Evolutionary conservation across 2,113 vertebrate genomes (phyloP).

Genomic region (Hippocampus guttulatus): DNA sequence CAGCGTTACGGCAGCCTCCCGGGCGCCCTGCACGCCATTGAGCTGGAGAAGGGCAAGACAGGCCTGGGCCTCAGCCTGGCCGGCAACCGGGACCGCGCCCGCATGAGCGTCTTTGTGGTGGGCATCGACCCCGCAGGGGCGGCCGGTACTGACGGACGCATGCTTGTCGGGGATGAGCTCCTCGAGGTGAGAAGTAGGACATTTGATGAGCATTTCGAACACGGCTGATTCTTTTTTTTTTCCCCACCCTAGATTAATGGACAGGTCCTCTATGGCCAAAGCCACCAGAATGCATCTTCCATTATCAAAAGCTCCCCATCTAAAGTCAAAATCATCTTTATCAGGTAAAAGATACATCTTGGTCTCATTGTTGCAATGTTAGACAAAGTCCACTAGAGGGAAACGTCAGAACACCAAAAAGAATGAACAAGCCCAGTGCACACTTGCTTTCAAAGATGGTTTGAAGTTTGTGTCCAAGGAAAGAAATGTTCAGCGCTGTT

Average conservation of each 20-base stretch:
- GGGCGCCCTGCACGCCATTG: constrained; percentile 86
- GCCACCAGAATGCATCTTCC: constrained; percentile 95
- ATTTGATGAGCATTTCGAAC: background rate
- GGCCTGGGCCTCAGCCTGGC: constrained; percentile 97
- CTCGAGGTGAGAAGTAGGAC: constrained; percentile 76
- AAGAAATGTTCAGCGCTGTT: no score
- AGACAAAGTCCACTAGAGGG: constrained; percentile 48
- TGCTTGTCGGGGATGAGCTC: constrained; percentile 91
- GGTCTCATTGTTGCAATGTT: constrained; percentile 23
- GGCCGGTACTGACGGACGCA: constrained; percentile 85
- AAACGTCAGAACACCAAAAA: constrained; percentile 32
- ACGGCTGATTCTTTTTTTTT: background rate
- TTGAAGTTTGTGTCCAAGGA: no score
- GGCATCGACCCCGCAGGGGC: constrained; percentile 92
- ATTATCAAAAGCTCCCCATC: constrained; percentile 93
- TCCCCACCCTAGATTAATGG: constrained; percentile 81
- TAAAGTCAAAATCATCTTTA: constrained; percentile 91
- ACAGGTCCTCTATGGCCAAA: constrained; percentile 90
- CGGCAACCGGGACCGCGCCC: constrained; percentile 90
- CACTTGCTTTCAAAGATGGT: background rate
- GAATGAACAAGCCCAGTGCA: background rate
- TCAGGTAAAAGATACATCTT: constrained; percentile 73
- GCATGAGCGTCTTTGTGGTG: constrained; percentile 97
- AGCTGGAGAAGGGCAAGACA: constrained; percentile 89
- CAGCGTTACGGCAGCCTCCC: constrained; percentile 84